These are phyloP conservation scores for Nemoura dubitans DNA, from an alignment of 2,888 invertebrate species.

Conservation along the genomic window DNA sequence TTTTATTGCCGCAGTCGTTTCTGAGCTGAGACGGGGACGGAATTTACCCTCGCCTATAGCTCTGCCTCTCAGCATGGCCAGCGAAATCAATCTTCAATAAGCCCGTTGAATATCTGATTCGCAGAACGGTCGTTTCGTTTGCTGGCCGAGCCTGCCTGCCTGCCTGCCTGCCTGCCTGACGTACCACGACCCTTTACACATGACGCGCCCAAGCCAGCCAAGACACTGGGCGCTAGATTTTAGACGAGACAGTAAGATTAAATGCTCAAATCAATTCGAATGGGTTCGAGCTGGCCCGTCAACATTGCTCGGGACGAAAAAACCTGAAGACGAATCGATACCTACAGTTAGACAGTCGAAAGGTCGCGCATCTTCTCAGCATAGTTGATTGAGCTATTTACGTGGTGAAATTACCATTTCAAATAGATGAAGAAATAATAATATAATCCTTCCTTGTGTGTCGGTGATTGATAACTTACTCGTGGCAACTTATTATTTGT, in stretches of 20 bases:
- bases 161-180: no score
- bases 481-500: background rate
- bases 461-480: constrained; percentile 23
- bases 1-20: background rate
- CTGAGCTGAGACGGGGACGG: background rate
- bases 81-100: background rate
- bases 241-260: background rate
- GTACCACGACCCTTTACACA: background rate
- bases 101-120: background rate
- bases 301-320: background rate
- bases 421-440: constrained; percentile 39
- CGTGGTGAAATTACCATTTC: constrained; percentile 32
- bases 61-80: background rate
- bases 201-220: background rate
- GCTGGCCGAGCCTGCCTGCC: no score
- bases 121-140: background rate
- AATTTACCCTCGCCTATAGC: background rate
- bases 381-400: constrained; percentile 42
- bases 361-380: background rate
- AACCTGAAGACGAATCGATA: constrained; percentile 22
- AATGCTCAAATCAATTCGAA: constrained; percentile 23
- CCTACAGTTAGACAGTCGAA: constrained; percentile 16
- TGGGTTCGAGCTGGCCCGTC: background rate
- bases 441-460: background rate
- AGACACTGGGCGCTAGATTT: background rate